phyloP scores from a whole-genome alignment of 1,140 invertebrate species.

The Galleria mellonella region DNA sequence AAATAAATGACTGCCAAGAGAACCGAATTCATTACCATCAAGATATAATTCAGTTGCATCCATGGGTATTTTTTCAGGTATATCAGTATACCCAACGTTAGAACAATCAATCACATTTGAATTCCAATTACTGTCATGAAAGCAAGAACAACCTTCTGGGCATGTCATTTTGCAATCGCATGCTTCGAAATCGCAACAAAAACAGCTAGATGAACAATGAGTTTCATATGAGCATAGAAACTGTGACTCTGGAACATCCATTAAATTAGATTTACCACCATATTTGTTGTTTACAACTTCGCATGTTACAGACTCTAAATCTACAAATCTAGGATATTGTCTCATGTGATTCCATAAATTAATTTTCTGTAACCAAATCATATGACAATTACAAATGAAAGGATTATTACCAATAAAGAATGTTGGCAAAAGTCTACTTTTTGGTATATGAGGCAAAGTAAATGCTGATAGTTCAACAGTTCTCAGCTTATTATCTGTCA shows the following conservation, averaged over 20 bases:
- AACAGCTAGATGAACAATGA: slow-evolving; percentile 90
- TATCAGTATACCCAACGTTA: slow-evolving; percentile 80
- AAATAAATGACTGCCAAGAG: slow-evolving; percentile 87
- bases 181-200: slow-evolving; percentile 92
- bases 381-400: slow-evolving; percentile 87
- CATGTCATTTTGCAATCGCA: slow-evolving; percentile 95
- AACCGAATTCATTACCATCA: slow-evolving; percentile 88
- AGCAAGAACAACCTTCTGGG: slow-evolving; percentile 89
- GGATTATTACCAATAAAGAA: slow-evolving; percentile 90
- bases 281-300: slow-evolving; percentile 88
- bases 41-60: slow-evolving; percentile 92
- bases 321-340: slow-evolving; percentile 88
- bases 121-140: slow-evolving; percentile 91
- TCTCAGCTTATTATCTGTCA: slow-evolving; percentile 84
- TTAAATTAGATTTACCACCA: slow-evolving; percentile 82
- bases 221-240: slow-evolving; percentile 91
- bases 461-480: slow-evolving; percentile 84
- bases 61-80: slow-evolving; percentile 90
- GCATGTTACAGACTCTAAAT: slow-evolving; percentile 88
- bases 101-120: slow-evolving; percentile 93
- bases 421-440: slow-evolving; percentile 79
- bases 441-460: slow-evolving; percentile 78
- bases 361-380: slow-evolving; percentile 89
- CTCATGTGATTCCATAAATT: slow-evolving; percentile 81
- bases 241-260: slow-evolving; percentile 86